These are phyloP conservation scores for Eudemis profundana DNA, from an alignment of 2,888 invertebrate genomes.

Conservation along the genomic window DNA sequence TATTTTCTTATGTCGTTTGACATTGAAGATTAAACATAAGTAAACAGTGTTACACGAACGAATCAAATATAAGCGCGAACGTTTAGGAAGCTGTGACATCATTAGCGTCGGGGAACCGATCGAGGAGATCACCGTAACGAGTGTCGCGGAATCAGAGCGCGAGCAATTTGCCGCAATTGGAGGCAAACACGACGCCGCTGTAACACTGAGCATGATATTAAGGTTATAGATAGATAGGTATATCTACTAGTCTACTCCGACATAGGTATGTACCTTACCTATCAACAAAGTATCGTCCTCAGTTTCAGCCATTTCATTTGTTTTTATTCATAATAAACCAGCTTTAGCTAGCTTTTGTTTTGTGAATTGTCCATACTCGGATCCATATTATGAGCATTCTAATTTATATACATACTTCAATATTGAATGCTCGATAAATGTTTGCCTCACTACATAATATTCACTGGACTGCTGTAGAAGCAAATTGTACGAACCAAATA, in stretches of 20 bases:
- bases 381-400: too few relatives aligned
- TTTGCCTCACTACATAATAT: neutral
- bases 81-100: conserved; percentile 6
- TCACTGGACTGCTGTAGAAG: neutral
- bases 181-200: conserved; percentile 3
- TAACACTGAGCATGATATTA: neutral
- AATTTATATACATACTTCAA: too few relatives aligned
- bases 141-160: conserved; percentile 25
- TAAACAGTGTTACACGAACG: neutral
- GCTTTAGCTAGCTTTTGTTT: too few relatives aligned
- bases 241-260: neutral
- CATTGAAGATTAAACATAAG: too few relatives aligned
- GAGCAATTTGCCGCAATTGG: conserved; percentile 26
- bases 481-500: conserved; percentile 18
- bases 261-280: too few relatives aligned
- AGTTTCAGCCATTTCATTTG: too few relatives aligned
- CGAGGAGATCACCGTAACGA: conserved; percentile 25
- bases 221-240: neutral
- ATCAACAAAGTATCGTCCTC: too few relatives aligned
- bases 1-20: too few relatives aligned
- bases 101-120: conserved; percentile 25
- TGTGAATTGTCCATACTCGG: too few relatives aligned
- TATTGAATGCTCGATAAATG: conserved; percentile 8
- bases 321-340: too few relatives aligned
- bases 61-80: neutral